Base-by-base conservation (phyloP, 2,888 invertebrate species). In the Pherbina coryleti region DNA sequence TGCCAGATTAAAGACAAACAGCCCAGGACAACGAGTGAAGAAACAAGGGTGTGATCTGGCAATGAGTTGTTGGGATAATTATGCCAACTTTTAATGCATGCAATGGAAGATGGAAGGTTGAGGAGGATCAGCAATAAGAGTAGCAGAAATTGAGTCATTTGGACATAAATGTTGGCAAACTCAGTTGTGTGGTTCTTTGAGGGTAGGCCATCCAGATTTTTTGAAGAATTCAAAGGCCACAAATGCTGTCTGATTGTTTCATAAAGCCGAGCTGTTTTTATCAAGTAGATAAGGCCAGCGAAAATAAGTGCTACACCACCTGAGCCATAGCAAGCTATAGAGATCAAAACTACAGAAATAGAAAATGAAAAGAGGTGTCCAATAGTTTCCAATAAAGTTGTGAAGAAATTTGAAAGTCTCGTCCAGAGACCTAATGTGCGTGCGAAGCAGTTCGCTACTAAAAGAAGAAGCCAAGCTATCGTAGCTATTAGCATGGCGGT, bases 61-160 rank as follows among this genome's bases (percentile, higher is more conserved):
- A 72, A 44, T 11, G 72, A 72, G 51, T 28, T 51, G 37, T 22
- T 17, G 22, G 72, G 37, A 37, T 57, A 19, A 57, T 19, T 34
- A 22, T 60, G 19, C 72, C 72, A 95, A 90, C 94, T 95, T 85
- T 93, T 93, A 0, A 95, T 94, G 96, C 96, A 96, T 5, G 95
- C 94, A 60, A 96, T 87, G 19, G 94, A 91, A 60, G 93, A 92
- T 0, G 96, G 96, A 14, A 94, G 82, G 88, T 94, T 95, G 55
- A 95, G 89, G n/a, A 93, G 80, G 0, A 95, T 91, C 44, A 93
- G 91, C 19, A 93, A 86, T 74, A 92, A 86, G 92, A 95, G 94
- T 82, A 96, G 86, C 73, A 94, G 90, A 83, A 96, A 93, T 83
- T 95, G 87, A 78, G 94, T 92, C 84, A 95, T 91, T 85, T 96